Evolutionary conservation across 2,797 vertebrate species (phyloP).

Genomic region (Rachycentron canadum): DNA sequence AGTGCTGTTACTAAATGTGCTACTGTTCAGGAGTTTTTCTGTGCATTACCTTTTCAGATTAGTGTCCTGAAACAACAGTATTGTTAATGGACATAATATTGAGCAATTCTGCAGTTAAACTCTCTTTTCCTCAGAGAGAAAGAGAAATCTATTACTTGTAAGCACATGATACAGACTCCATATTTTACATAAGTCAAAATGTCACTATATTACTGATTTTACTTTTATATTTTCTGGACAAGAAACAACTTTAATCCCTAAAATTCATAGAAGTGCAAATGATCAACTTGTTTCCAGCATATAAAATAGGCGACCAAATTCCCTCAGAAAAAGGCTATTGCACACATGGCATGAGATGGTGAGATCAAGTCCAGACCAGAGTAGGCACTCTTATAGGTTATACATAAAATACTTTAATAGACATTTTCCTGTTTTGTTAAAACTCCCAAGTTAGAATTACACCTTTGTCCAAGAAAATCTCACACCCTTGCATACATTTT

Average conservation of each 20-base stretch:
- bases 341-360: slow-evolving; percentile 71
- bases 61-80: background rate
- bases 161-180: background rate
- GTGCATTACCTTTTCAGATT: background rate
- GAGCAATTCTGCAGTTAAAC: slow-evolving; percentile 1
- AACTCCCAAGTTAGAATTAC: slow-evolving; percentile 15
- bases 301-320: slow-evolving; percentile 39
- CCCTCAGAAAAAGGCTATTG: slow-evolving; percentile 55
- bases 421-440: slow-evolving; percentile 12
- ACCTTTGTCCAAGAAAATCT: slow-evolving; percentile 11
- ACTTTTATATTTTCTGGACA: background rate
- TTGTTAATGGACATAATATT: background rate
- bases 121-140: background rate
- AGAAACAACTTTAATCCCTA: slow-evolving; percentile 18
- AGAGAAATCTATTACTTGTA: background rate
- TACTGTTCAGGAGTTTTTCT: background rate
- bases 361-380: slow-evolving; percentile 44
- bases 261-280: slow-evolving; percentile 53
- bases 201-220: background rate
- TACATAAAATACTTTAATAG: slow-evolving; percentile 33
- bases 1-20: background rate
- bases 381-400: slow-evolving; percentile 63
- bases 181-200: slow-evolving; percentile 11
- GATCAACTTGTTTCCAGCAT: slow-evolving; percentile 68
- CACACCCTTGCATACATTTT: slow-evolving; percentile 27